A percentile compares a stretch with the other conserved stretches of the same genome.
Evolutionary conservation across 2,888 invertebrate species (phyloP).

Genomic region (Drosophila putrida): DNA sequence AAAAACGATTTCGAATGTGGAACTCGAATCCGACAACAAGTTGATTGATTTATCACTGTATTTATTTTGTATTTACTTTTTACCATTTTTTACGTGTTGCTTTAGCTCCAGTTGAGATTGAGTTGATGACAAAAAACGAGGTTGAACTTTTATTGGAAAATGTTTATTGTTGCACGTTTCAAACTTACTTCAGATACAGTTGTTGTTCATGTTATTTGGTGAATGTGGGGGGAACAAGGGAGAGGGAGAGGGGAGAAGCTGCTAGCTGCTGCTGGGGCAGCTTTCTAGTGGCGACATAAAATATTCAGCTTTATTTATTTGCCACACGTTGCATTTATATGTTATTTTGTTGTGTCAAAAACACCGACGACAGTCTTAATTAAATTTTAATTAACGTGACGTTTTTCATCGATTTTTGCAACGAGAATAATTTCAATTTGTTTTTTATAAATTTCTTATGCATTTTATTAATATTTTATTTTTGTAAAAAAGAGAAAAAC

Average conservation of each 20-base stretch:
- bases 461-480: conserved; percentile 10
- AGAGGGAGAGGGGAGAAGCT: conserved; percentile 12
- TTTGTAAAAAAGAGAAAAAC: conserved; percentile 31
- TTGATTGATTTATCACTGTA: background rate
- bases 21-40: background rate
- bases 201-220: conserved; percentile 28
- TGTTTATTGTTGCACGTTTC: conserved; percentile 78
- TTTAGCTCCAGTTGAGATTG: background rate
- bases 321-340: conserved; percentile 50
- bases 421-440: conserved; percentile 19
- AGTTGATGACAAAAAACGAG: background rate
- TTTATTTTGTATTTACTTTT: background rate
- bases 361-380: conserved; percentile 45
- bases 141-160: conserved; percentile 60
- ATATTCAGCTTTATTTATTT: conserved; percentile 45
- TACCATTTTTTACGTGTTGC: background rate
- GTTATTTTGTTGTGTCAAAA: conserved; percentile 33
- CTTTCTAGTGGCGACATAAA: conserved; percentile 36
- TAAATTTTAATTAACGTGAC: conserved; percentile 58
- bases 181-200: conserved; percentile 69
- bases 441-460: conserved; percentile 38
- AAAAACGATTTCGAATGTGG: background rate
- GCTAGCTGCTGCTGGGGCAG: conserved; percentile 33
- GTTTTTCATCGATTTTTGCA: conserved; percentile 30
- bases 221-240: background rate